Evolutionary conservation across 2,797 vertebrate genomes (phyloP), one percentile per base, ranked within the genome.

Genomic region (Hoplostethus atlanticus): DNA sequence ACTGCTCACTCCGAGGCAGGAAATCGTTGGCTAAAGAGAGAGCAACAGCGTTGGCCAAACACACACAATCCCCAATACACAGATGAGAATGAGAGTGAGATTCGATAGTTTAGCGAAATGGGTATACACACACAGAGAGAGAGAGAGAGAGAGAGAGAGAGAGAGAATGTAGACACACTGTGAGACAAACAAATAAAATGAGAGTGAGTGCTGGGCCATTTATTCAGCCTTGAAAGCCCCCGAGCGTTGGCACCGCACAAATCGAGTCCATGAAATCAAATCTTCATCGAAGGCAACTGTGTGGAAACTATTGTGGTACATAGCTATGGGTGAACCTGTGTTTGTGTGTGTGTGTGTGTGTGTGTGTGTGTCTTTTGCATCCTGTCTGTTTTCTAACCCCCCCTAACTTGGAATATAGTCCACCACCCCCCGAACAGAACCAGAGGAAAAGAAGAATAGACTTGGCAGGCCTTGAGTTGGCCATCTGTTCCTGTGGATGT

Each of bases 401-500:
- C 71, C 52, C 21, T 31, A 61, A 78, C 54, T 75, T 17, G 61
- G 55, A 74, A 67, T 53, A 30, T 66, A 48, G 70, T 72, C 42
- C 46, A 30, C 5, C 15, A 4, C 68, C 52, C 77, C 68, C 55
- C 21, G 58, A 81, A 76, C 77, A 77, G 42, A 79, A 82, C 61
- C 77, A 79, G 76, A 68, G 42, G 72, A 80, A 77, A 85, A 77
- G 79, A 81, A 86, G 64, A 78, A 81, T 60, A 71, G 81, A 79
- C 82, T 86, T 92, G 90, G 91, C 91, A 84, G 78, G 69, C 75
- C 76, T 71, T 59, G 74, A 63, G 61, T 63, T 57, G 54, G 77
- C 92, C 92, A 94, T 93, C 93, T 93, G 92, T 83, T 92, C 65
- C 67, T 70, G 67, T 87, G 81, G 83, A 85, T 78, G 78, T 83